Evolutionary conservation across 2,888 invertebrate genomes (phyloP).

Genomic region (Ophioninae sp.): DNA sequence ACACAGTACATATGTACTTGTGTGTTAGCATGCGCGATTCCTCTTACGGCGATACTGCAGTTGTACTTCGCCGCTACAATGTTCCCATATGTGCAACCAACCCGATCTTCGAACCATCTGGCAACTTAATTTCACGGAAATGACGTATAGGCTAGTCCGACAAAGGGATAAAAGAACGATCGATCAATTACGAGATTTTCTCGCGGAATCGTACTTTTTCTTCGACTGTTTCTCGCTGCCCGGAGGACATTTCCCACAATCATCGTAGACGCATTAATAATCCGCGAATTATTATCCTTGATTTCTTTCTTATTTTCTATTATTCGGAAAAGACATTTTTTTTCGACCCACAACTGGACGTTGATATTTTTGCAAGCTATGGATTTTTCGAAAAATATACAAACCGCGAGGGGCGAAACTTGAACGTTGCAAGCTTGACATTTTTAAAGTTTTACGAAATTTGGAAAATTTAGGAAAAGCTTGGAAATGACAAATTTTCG

Average conservation of each 20-base stretch:
- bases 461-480: too few relatives aligned
- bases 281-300: too few relatives aligned
- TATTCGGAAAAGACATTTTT: too few relatives aligned
- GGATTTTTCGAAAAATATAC: too few relatives aligned
- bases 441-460: too few relatives aligned
- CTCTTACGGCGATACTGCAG: slow-evolving; percentile 42
- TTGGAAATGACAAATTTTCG: too few relatives aligned
- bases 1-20: slow-evolving; percentile 29
- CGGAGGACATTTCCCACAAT: neutral
- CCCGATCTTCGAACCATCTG: slow-evolving; percentile 35
- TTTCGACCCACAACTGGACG: too few relatives aligned
- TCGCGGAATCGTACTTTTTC: slow-evolving; percentile 11
- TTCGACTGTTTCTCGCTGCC: neutral
- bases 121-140: slow-evolving; percentile 54
- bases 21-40: slow-evolving; percentile 36
- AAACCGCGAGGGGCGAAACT: too few relatives aligned
- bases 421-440: too few relatives aligned
- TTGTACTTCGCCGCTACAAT: slow-evolving; percentile 42
- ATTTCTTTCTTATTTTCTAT: too few relatives aligned
- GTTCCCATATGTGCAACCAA: slow-evolving; percentile 20
- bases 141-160: slow-evolving; percentile 24
- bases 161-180: slow-evolving; percentile 16
- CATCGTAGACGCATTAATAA: neutral
- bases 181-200: slow-evolving; percentile 7
- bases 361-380: too few relatives aligned